Base-by-base conservation (phyloP, 1,140 invertebrate genomes). In the Theocolax elegans region DNA sequence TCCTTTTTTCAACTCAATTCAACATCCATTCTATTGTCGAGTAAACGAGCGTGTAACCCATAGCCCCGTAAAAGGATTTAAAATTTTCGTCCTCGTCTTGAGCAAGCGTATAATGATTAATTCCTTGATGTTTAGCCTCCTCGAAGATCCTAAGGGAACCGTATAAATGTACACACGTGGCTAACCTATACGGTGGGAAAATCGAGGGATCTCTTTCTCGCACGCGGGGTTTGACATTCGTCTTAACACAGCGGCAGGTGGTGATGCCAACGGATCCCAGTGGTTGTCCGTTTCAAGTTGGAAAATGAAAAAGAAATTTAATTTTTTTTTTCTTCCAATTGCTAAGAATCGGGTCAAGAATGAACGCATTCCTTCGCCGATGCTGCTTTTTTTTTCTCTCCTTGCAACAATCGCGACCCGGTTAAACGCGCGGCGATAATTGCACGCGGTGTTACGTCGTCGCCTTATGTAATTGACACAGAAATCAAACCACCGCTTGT, bases 201-300 rank as follows among this genome's bases (percentile, higher is more conserved):
- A 59, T 59, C 56, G 35, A 25, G 31, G 19, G 38, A 7, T n/a
- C 35, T 25, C 38, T 38, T 2, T 13, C 38, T 59, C 23, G 56
- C n/a, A 12, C 35, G 29, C 56, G 10, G 21, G 44, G 12, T 44
- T 59, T 59, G 38, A 59, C 56, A 59, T 40, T 44, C 38, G 15
- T 21, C 21, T 59, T 19, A 13, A n/a, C n/a, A 27, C 49, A 53
- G n/a, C 35, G 38, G 56, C 56, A 59, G 56, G 38, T 59, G 56
- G 56, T 59, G n/a, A n/a, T n/a, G 13, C 35, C 38, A n/a, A 38
- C 31, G 19, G 1, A 17, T 13, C 23, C 12, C 23, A 51, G 48
- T 51, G 48, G 48, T 51, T 27, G 48, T 51, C 10, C 17, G 13
- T 27, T 9, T 3, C 3, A 3, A 2, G 1, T 12, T 19, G 23